Conservation (phyloP, 2,888 invertebrate species). For the Griposia aprilina region DNA sequence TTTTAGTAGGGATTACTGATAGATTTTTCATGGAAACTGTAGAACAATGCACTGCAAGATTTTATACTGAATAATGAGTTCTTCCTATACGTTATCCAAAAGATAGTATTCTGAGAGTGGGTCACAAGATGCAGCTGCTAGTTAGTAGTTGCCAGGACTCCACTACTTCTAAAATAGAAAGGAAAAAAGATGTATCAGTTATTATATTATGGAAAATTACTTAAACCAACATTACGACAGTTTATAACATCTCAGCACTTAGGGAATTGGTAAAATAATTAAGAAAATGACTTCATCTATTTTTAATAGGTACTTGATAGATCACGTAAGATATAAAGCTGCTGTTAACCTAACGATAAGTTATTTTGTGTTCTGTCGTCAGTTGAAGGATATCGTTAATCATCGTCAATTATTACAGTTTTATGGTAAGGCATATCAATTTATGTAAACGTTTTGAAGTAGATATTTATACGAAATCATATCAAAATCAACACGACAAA, state of each 20-base stretch:
- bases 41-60: not conserved
- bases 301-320: conserved; percentile 37
- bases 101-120: not conserved
- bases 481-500: too few relatives aligned
- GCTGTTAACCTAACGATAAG: accelerated
- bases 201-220: not conserved
- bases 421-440: conserved; percentile 12
- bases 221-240: not conserved
- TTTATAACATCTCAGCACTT: not conserved
- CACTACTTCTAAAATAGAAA: too few relatives aligned
- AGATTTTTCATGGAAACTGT: conserved; percentile 2
- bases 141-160: too few relatives aligned
- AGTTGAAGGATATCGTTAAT: not conserved
- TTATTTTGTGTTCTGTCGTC: not conserved
- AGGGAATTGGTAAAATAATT: conserved; percentile 11
- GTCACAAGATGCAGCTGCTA: not conserved
- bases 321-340: conserved; percentile 11
- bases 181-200: not conserved
- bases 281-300: not conserved
- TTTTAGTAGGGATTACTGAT: conserved; percentile 2
- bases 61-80: conserved; percentile 5
- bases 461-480: not conserved
- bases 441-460: not conserved
- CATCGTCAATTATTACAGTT: not conserved
- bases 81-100: not conserved